Evolutionary conservation across 2,888 invertebrate genomes (phyloP).

Genomic region (Caenorhabditis zanzibari): DNA sequence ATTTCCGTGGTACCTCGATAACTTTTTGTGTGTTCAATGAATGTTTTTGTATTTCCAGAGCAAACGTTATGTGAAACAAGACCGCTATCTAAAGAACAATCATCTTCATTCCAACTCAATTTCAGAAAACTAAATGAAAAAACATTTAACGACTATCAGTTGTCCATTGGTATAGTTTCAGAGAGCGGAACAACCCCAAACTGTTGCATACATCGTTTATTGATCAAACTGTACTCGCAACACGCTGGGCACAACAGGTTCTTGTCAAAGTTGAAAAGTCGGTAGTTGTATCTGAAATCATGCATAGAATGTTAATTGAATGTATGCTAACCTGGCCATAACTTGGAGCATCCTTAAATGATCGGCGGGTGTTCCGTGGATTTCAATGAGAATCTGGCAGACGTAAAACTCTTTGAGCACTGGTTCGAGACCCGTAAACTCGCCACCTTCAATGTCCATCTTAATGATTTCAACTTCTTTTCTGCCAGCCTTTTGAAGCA

Average conservation of each 20-base stretch:
- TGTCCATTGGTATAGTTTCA: neutral
- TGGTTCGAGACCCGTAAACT: constrained; percentile 5
- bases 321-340: no score
- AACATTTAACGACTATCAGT: no score
- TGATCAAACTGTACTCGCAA: constrained; percentile 29
- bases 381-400: neutral
- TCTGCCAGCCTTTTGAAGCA: constrained; percentile 1
- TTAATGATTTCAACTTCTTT: neutral
- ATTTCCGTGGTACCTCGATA: no score
- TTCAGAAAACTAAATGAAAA: no score
- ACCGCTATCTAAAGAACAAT: no score
- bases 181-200: constrained; percentile 2
- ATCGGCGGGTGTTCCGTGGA: no score
- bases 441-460: constrained; percentile 22
- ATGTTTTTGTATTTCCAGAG: no score
- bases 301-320: no score
- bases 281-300: constrained; percentile 7
- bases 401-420: constrained; percentile 7
- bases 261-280: constrained; percentile 8
- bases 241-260: neutral
- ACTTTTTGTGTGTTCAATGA: no score
- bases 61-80: no score
- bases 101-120: no score
- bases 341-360: neutral
- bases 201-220: constrained; percentile 7